A percentile compares a stretch with the other conserved stretches of the same genome.
Evolutionary conservation across 1,140 invertebrate species (phyloP).

Genomic region (Physella acuta): DNA sequence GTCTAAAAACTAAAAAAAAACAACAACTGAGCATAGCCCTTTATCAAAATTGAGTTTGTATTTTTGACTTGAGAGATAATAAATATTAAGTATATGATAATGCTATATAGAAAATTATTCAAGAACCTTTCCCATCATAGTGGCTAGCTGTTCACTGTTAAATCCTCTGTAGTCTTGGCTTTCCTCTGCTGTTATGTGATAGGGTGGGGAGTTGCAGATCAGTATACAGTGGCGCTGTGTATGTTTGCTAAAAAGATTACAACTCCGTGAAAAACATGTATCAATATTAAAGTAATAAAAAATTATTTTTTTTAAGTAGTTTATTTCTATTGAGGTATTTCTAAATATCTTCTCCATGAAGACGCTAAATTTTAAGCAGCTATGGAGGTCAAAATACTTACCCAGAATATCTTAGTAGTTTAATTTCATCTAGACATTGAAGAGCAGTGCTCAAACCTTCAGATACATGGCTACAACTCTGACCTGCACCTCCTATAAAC

Average conservation of each 20-base stretch:
- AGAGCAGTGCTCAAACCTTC: slow-evolving; percentile 87
- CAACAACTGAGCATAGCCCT: too few species aligned
- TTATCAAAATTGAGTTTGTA: too few species aligned
- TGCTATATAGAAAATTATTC: background rate
- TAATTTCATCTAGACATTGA: slow-evolving; percentile 84
- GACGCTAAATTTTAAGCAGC: background rate
- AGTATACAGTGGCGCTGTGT: slow-evolving; percentile 80
- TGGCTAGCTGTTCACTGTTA: slow-evolving; percentile 74
- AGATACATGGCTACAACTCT: slow-evolving; percentile 83
- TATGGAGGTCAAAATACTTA: slow-evolving; percentile 27
- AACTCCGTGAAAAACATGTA: too few species aligned
- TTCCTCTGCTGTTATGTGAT: slow-evolving; percentile 81
- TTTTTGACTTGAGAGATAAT: too few species aligned
- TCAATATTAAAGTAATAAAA: too few species aligned
- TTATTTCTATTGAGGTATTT: too few species aligned
- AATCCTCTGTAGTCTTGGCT: slow-evolving; percentile 71
- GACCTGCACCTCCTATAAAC: slow-evolving; percentile 84
- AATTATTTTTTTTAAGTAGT: too few species aligned
- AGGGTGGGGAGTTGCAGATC: slow-evolving; percentile 90
- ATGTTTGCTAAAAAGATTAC: slow-evolving; percentile 39
- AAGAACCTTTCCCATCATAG: slow-evolving; percentile 71
- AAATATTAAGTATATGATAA: too few species aligned
- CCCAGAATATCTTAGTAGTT: slow-evolving; percentile 68
- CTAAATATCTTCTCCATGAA: background rate
- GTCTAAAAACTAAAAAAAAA: too few species aligned